Evolutionary conservation across 2,888 invertebrate genomes (phyloP), one percentile per base, ranked within the genome.

Genomic region (Lasius fuliginosus): DNA sequence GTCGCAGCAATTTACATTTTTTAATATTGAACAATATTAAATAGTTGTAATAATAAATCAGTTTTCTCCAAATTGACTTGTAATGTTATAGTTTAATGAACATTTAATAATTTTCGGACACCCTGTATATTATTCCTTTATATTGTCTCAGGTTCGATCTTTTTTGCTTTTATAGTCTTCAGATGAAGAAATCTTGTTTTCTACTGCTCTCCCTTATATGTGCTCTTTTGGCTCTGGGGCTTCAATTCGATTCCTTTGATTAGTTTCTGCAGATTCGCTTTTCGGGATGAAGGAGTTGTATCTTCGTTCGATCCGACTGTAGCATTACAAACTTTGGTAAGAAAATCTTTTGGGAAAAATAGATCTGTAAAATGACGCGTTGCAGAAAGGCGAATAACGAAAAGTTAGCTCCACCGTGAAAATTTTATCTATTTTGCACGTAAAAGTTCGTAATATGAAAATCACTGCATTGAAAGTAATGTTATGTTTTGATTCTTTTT

Each of bases 191-290:
- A 79, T 71, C 79, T 18, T 46, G 60, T 79, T 77, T 77, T 65
- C 67, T 23, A 33, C 67, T 33, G 42, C 68, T 79, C 23, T 71
- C 33, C 33, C 23, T 60, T 46, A 46, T 71, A 69, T 79, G 53
- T 53, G 23, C 71, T 60, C 12, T 69, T 69, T 69, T 79, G 46
- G 58, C 42, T 79, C 60, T 33, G n/a, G 60, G 18, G 46, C 42
- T 79, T 11, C 77, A 68, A 79, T 79, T 69, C 33, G 69, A 68
- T 79, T 69, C 33, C 42, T 60, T 79, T 69, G 79, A 79, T 79
- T 71, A 71, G 79, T 71, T 79, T 71, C 79, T 67, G 15, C 36
- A 36, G 46, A 79, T 71, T 77, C 46, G 79, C 46, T 79, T 79
- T 71, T 71, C 46, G 46, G 58, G 58, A 42, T 68, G 40, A 68